Evolutionary conservation across 2,113 vertebrate genomes (phyloP), one percentile per base, ranked within the genome.

Genomic region (Bubo blakistoni): DNA sequence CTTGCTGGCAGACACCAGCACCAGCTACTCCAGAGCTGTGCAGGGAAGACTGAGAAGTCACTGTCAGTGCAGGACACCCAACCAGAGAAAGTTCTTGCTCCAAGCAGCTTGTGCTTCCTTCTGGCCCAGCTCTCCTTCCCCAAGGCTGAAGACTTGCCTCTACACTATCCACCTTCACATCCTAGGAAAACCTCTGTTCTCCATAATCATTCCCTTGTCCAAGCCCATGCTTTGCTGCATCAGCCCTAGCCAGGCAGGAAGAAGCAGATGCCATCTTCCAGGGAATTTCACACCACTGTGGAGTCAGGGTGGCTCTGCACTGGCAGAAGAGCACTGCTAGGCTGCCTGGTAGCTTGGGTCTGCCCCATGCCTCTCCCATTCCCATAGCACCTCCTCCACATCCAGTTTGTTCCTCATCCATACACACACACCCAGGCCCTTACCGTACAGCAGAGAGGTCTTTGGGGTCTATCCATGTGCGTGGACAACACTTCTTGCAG

Each of bases 391-490:
- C 36, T 63, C 24, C 67, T 55, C 34, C 51, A 52, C 7, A 18
- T 17, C 10, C 17, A 36, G 27, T 40, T 76, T 82, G 47, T 58
- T 86, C 38, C 57, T 76, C 16, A 12, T 29, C 26, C 59, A 42
- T 24, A 65, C 32, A 21, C 42, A 11, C 19, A 11, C 17, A 1
- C 10, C 5, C 13, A 72, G 27, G 24, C 55, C 36, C 81, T 95
- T 96, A 97, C 96, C 85, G 19, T 69, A 69, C 8, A 54, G 87
- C 69, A 44, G 61, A 76, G 44, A 61, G 40, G 36, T 95, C 95
- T 57, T 69, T 66, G 8, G 92, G 49, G 34, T 86, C 63, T 88
- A 89, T 90, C 95, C 90, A 74, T n/a, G 18, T 58, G 5, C 1
- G 0, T 38, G 65, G 34, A 46, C 42, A 21, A n/a, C 7, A 11